Conservation (phyloP, 2,888 invertebrate species). For the Caenorhabditis sinica region DNA sequence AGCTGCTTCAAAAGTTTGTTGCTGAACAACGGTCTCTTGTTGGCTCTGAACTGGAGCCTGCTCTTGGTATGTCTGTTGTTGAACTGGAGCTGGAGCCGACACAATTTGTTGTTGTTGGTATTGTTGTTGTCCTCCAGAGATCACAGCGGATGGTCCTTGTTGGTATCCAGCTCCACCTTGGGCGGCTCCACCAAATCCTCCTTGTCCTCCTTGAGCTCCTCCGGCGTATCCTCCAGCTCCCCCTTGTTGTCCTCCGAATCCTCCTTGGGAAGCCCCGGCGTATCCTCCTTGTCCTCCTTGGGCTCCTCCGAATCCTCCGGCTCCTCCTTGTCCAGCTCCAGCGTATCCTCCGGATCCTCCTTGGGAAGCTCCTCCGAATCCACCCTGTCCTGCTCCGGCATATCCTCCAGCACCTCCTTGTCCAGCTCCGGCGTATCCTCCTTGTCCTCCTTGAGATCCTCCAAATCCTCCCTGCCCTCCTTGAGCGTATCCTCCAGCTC, state of each 20-base stretch:
- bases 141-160: conserved; percentile 15
- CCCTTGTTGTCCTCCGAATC: conserved; percentile 39
- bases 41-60: conserved; percentile 28
- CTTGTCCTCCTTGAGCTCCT: conserved; percentile 42
- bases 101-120: conserved; percentile 29
- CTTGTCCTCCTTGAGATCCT: conserved; percentile 17
- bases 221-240: conserved; percentile 46
- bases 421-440: conserved; percentile 45
- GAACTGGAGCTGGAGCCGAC: conserved; percentile 25
- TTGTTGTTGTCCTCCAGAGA: conserved; percentile 25
- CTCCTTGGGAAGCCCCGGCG: conserved; percentile 40
- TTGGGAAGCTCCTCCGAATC: conserved; percentile 29
- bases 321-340: conserved; percentile 34
- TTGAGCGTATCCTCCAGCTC: conserved; percentile 35
- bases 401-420: conserved; percentile 26
- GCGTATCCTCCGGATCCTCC: conserved; percentile 24
- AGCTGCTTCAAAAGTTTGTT: conserved; percentile 18
- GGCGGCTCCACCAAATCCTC: conserved; percentile 23
- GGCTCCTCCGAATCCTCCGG: conserved; percentile 33
- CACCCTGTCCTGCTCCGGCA: conserved; percentile 16
- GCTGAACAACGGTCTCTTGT: conserved; percentile 24
- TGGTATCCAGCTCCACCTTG: conserved; percentile 31
- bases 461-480: conserved; percentile 34
- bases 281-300: conserved; percentile 44
- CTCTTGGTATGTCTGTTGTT: conserved; percentile 20